Conservation (phyloP, 2,888 invertebrate genomes). For the Spisula subtruncata region DNA sequence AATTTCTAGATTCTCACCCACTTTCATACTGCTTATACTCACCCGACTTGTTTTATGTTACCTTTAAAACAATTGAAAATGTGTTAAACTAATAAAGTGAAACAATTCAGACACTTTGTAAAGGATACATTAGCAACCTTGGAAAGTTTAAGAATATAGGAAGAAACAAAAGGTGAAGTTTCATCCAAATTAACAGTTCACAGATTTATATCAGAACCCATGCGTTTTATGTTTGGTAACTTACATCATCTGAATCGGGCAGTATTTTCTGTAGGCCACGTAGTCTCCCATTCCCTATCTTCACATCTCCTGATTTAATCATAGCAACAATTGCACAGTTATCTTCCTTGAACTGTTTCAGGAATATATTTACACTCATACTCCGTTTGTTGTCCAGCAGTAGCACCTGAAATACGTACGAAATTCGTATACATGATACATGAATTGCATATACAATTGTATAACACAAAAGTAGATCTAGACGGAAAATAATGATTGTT, state of each 20-base stretch:
- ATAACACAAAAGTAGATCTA: too few relatives aligned
- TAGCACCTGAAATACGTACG: conserved; percentile 91
- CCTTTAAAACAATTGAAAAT: neutral
- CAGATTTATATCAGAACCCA: neutral
- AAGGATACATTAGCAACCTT: too few relatives aligned
- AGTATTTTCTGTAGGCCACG: conserved; percentile 96
- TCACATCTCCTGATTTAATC: conserved; percentile 92
- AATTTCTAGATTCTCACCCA: too few relatives aligned
- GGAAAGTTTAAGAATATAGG: too few relatives aligned
- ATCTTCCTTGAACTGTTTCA: conserved; percentile 98
- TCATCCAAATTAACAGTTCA: neutral
- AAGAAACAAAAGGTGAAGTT: too few relatives aligned
- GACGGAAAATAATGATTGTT: too few relatives aligned
- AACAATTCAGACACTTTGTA: too few relatives aligned
- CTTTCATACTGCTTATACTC: too few relatives aligned
- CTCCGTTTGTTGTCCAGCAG: conserved; percentile 97
- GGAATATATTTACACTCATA: conserved; percentile 98
- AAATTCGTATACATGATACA: too few relatives aligned
- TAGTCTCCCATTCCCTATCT: conserved; percentile 94
- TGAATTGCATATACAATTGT: too few relatives aligned
- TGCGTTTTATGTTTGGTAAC: neutral
- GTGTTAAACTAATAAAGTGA: too few relatives aligned
- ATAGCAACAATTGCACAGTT: conserved; percentile 96
- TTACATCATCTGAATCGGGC: conserved; percentile 95
- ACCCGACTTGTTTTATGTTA: neutral